These are phyloP conservation scores for Apodemus sylvaticus DNA, from an alignment of 2,113 vertebrate species.

Conservation along the genomic window DNA sequence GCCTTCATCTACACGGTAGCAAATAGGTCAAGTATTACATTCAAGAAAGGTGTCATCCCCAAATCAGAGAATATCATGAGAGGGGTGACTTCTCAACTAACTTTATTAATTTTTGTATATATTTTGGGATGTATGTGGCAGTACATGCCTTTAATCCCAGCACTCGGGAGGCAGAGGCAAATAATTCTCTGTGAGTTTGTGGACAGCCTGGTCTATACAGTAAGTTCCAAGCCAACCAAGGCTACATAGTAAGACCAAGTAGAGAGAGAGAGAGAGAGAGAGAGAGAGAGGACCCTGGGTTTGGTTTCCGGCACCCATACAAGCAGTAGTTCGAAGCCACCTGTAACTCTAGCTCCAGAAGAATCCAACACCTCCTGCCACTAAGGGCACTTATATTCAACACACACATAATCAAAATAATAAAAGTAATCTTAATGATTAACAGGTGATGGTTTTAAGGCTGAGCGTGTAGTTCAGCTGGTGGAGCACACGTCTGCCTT, in stretches of 20 bases:
- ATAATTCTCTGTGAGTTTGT: neutral
- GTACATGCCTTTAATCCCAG: neutral
- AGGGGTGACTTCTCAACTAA: neutral
- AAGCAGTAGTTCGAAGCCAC: neutral
- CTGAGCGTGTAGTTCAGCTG: neutral
- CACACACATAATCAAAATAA: neutral
- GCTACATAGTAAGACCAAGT: neutral
- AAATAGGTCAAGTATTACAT: neutral
- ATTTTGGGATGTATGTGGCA: neutral
- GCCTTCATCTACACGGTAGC: neutral
- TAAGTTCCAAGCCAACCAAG: neutral
- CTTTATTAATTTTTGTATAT: neutral
- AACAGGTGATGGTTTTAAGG: neutral
- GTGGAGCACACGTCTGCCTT: neutral
- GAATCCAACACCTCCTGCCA: neutral
- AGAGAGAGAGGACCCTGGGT: neutral
- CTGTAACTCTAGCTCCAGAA: neutral
- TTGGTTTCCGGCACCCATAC: neutral
- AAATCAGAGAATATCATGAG: neutral
- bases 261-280: too few species aligned
- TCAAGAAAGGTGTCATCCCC: constrained; percentile 17
- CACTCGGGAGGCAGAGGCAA: neutral
- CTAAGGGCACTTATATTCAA: neutral
- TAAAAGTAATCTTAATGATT: neutral
- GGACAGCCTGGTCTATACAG: neutral